Evolutionary conservation across 2,113 vertebrate species (phyloP), one percentile per base, ranked within the genome.

Genomic region (Caranx ignobilis): DNA sequence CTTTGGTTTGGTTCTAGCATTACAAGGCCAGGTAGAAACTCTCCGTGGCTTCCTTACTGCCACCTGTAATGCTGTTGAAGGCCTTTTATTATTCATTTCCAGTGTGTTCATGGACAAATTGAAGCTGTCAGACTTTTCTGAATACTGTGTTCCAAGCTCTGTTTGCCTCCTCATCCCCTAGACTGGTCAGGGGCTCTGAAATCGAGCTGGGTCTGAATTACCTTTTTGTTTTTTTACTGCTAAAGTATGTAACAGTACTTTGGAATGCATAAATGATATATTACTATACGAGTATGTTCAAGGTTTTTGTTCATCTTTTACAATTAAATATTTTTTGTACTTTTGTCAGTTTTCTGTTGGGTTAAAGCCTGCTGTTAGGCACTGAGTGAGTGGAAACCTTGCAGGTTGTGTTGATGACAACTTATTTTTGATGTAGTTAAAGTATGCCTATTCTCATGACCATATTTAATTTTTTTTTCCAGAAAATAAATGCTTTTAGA

Each of bases 401-500:
- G 32, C 18, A 1, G 75, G 57, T 81, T 86, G 45, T 84, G 45
- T 72, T 55, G 37, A 56, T 71, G 67, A 81, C 18, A 11, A 76
- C 32, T 79, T 88, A 63, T 77, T 85, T 83, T 81, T 61, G 34
- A 73, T 82, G 80, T 85, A 78, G 79, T 83, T 70, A 57, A 85
- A 80, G 55, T 79, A 75, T 91, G 73, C 67, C 73, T 82, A 80
- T 95, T 93, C 94, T 94, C 95, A 76, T 79, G 89, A 92, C 94
- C 95, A 95, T 97, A 96, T 96, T 96, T 96, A 95, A 95, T 87
- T 96, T 96, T 83, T 83, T 95, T 95, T 95, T 94, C 91, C 94
- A 95, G 96, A 97, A 96, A 97, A 97, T 96, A 97, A 97, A 97
- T 94, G 94, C 95, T 96, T 97, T 90, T 93, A 97, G 96, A 95